Evolutionary conservation across 2,888 invertebrate genomes (phyloP), one percentile per base, ranked within the genome.

Genomic region (Tachystola acroxantha): DNA sequence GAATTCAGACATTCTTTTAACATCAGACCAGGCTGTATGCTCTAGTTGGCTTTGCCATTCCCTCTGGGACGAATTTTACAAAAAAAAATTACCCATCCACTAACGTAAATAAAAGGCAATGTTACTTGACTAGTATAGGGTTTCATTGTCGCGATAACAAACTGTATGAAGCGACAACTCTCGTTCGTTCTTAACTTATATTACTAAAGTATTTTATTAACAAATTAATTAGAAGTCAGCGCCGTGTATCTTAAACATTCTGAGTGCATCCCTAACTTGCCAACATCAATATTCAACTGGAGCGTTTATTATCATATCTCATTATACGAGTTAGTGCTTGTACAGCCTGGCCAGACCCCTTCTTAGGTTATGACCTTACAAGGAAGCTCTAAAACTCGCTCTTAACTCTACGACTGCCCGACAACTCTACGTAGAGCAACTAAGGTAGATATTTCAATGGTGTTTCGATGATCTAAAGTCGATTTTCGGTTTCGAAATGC

Each of bases 261-360:
- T 63, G 62, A 79, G 69, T 80, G 80, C 82, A 82, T 76, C 74
- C 70, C 72, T 72, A 81, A 82, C 80, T 85, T 74, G n/a, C 64
- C 69, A 66, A 67, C 84, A 85, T 86, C 85, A 86, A 86, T 86
- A 85, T 86, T 86, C 85, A 75, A 75, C 66, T 64, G 69, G 65
- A 74, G 74, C 84, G 75, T 85, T 85, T 86, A 85, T 86, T 86
- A 86, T 85, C 86, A 85, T 86, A 86, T 86, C 85, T 86, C 86
- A 86, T 86, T 86, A 86, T 86, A 79, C 82, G 73, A 86, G 85
- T 86, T 86, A 86, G 85, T 81, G 81, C 81, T 81, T 71, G 74
- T 71, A 73, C 68, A 76, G 72, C 63, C 59, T 57, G 60, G 57
- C 55, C 58, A 54, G 67, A 34, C 71, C 80, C 81, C 67, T 81